A percentile compares a stretch with the other conserved stretches of the same genome.
phyloP scores from a whole-genome alignment of 1,140 invertebrate species.

The Zaprionus africanus region DNA sequence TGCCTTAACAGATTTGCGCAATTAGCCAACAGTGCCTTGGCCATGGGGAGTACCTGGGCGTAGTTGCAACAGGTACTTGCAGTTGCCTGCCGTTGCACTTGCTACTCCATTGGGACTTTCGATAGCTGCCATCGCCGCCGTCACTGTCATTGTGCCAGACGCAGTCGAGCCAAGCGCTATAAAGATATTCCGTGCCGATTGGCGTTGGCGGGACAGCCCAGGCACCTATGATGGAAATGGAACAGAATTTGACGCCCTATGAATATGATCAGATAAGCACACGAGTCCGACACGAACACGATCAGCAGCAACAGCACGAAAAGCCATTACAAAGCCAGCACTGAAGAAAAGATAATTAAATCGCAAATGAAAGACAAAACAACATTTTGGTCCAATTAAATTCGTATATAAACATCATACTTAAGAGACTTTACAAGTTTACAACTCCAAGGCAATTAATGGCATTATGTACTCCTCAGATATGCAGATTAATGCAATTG shows the following conservation, averaged over 20 bases:
- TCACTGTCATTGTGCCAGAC: conserved; percentile 24
- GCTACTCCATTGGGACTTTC: conserved; percentile 33
- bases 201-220: conserved; percentile 25
- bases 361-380: conserved; percentile 8
- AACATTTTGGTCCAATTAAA: conserved; percentile 13
- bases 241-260: conserved; percentile 75
- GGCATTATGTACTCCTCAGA: background rate
- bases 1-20: conserved; percentile 81
- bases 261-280: conserved; percentile 47
- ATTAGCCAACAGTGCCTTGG: conserved; percentile 64
- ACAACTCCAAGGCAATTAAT: conserved; percentile 1
- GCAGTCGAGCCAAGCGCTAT: conserved; percentile 72
- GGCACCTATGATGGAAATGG: conserved; percentile 55
- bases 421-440: conserved; percentile 4
- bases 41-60: conserved; percentile 36
- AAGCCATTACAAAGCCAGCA: background rate
- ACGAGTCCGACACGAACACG: conserved; percentile 15
- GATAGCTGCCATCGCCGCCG: conserved; percentile 20
- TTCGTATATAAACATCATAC: conserved; percentile 11
- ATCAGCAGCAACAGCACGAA: background rate
- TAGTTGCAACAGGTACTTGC: conserved; percentile 12
- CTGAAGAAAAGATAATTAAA: conserved; percentile 4
- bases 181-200: conserved; percentile 69
- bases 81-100: conserved; percentile 7
- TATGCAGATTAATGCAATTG: background rate